Conservation (phyloP, 2,113 vertebrate genomes). For the Regulus satrapa region DNA sequence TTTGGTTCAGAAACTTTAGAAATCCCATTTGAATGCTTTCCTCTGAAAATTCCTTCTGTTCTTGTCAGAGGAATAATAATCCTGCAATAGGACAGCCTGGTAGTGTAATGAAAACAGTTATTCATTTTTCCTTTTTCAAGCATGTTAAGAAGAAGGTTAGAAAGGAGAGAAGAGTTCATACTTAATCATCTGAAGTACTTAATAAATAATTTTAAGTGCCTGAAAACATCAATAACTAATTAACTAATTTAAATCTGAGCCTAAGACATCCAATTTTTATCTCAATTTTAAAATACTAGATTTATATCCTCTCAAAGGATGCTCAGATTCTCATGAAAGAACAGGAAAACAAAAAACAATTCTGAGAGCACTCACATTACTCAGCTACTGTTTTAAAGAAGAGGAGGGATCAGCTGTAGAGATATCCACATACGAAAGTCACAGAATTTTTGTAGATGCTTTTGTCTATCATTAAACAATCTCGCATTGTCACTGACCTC, state of each 20-base stretch:
- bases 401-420: not conserved
- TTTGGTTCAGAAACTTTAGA: not conserved
- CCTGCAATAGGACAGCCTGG: not conserved
- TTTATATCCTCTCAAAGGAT: not conserved
- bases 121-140: not conserved
- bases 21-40: not conserved
- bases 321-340: not conserved
- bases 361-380: not conserved
- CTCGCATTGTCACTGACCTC: not conserved
- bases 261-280: not conserved
- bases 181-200: not conserved
- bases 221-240: not conserved
- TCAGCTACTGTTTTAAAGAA: not conserved
- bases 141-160: not conserved
- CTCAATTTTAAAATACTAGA: not conserved
- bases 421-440: not conserved
- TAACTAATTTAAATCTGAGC: not conserved
- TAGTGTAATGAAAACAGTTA: not conserved
- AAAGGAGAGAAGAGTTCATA: not conserved
- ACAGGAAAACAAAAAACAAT: not conserved
- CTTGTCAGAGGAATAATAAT: not conserved
- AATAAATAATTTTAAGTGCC: not conserved
- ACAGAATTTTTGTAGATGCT: not conserved
- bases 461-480: not conserved
- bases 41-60: not conserved